Conservation (phyloP, 2,797 vertebrate species). For the Crax fasciolata region DNA sequence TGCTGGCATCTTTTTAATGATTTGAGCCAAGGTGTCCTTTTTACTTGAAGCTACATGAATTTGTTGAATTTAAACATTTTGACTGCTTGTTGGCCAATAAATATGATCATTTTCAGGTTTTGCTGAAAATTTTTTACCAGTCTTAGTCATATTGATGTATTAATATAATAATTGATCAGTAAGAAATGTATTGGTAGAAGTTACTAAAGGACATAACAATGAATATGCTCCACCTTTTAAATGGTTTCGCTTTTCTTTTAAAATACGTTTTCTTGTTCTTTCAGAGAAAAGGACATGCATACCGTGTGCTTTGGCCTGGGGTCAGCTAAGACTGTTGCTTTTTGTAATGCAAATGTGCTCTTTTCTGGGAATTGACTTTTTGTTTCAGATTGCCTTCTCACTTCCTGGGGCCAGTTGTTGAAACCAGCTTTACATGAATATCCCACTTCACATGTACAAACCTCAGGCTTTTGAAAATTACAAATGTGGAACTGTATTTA, state of each 20-base stretch:
- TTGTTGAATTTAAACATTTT: neutral
- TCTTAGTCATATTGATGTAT: neutral
- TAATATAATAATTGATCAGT: neutral
- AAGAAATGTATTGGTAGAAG: neutral
- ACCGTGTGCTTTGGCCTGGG: neutral
- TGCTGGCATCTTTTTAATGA: neutral
- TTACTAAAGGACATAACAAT: neutral
- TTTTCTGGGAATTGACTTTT: neutral
- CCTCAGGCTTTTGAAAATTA: neutral
- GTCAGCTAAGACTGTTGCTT: neutral
- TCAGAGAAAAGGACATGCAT: neutral
- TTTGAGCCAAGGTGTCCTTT: neutral
- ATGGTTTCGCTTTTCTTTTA: neutral
- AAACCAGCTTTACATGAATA: neutral
- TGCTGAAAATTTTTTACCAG: neutral
- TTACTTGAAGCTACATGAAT: neutral
- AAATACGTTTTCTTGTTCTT: neutral
- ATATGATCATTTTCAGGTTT: neutral
- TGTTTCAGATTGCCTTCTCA: neutral
- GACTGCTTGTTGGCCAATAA: neutral
- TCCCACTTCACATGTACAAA: neutral
- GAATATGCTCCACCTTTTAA: neutral
- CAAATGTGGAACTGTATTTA: neutral
- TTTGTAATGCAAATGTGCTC: slow-evolving; percentile 38
- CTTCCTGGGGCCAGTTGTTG: neutral